Conservation (phyloP, 30 jellyfish, hydroid and myxozoan species). For the Cassiopea andromeda region DNA sequence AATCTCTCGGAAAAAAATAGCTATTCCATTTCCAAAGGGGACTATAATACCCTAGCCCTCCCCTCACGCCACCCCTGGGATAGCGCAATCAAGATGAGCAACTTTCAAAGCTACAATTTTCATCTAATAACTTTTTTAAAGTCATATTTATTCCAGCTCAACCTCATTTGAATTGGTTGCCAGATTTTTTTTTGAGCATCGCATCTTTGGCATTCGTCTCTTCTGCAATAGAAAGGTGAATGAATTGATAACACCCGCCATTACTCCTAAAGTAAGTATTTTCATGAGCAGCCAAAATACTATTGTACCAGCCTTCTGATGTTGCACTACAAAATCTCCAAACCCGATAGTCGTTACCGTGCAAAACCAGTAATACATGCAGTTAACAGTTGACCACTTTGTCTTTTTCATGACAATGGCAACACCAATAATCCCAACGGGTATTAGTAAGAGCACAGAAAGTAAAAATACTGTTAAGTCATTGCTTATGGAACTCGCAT, state of each 20-base stretch:
- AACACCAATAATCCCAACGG: neutral
- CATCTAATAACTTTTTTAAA: too few relatives aligned
- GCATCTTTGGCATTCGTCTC: neutral
- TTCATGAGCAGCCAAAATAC: neutral
- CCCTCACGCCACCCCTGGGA: too few relatives aligned
- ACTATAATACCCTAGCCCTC: too few relatives aligned
- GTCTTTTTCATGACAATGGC: neutral
- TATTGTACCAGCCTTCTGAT: neutral
- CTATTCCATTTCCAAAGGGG: too few relatives aligned
- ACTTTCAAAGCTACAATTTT: too few relatives aligned
- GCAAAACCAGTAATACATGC: slow-evolving; percentile 4
- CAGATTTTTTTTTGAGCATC: neutral
- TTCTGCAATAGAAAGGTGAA: neutral
- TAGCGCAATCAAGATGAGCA: too few relatives aligned
- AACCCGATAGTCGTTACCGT: slow-evolving; percentile 4
- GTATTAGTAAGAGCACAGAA: neutral
- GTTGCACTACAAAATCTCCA: neutral
- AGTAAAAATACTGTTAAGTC: neutral
- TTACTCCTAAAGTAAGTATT: neutral
- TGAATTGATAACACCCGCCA: slow-evolving; percentile 6
- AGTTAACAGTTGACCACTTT: neutral
- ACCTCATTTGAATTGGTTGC: neutral
- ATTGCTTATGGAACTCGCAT: neutral
- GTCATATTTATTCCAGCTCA: neutral
- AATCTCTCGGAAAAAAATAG: too few relatives aligned